Evolutionary conservation across 1,140 invertebrate species (phyloP).

Genomic region (Samia ricini): DNA sequence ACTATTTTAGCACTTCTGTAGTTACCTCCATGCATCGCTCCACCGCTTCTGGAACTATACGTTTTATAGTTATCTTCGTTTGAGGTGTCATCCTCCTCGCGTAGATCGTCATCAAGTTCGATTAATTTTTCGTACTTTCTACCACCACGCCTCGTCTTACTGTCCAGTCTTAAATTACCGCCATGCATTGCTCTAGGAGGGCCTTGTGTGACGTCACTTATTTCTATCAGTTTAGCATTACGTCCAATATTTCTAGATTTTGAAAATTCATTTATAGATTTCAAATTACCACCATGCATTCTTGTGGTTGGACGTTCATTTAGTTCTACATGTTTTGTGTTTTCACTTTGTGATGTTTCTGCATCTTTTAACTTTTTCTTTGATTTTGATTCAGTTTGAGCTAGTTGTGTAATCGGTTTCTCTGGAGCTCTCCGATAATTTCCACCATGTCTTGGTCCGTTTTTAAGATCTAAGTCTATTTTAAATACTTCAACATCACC

Average conservation of each 20-base stretch:
- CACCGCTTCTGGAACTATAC: slow-evolving; percentile 28
- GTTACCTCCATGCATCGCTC: slow-evolving; percentile 56
- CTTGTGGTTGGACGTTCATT: slow-evolving; percentile 22
- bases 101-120: slow-evolving; percentile 40
- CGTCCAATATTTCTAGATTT: slow-evolving; percentile 24
- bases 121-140: slow-evolving; percentile 50
- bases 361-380: slow-evolving; percentile 34
- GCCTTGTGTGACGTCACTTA: slow-evolving; percentile 28
- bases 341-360: slow-evolving; percentile 50
- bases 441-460: slow-evolving; percentile 65
- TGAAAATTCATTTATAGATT: slow-evolving; percentile 29
- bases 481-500: slow-evolving; percentile 69
- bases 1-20: slow-evolving; percentile 56
- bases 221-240: slow-evolving; percentile 43
- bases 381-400: slow-evolving; percentile 4
- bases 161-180: slow-evolving; percentile 43
- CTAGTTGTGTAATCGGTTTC: slow-evolving; percentile 29
- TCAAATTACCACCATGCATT: slow-evolving; percentile 37
- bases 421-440: slow-evolving; percentile 47
- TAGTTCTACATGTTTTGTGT: slow-evolving; percentile 42
- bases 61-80: slow-evolving; percentile 23
- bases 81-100: slow-evolving; percentile 28
- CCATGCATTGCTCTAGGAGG: slow-evolving; percentile 34
- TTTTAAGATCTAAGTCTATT: slow-evolving; percentile 49
- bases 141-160: slow-evolving; percentile 18